Percentiles rank a stretch among this genome's conserved stretches.
Conservation (phyloP, 2,888 invertebrate genomes). For the Caenorhabditis drosophilae region DNA sequence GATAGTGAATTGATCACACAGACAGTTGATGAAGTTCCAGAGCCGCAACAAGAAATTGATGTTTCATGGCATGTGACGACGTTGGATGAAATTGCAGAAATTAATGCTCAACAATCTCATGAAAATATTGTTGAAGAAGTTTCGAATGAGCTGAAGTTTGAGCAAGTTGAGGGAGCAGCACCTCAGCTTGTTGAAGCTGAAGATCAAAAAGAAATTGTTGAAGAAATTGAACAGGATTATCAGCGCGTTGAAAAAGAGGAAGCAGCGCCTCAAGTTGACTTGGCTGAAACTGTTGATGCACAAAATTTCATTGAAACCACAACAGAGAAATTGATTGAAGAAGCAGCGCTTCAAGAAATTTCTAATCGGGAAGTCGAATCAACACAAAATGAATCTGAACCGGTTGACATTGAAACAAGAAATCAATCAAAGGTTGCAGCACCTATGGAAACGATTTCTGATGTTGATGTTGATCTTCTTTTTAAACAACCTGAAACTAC, state of each 20-base stretch:
- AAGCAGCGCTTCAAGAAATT: slow-evolving; percentile 4
- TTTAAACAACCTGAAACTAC: too few species aligned
- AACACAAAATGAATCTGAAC: too few species aligned
- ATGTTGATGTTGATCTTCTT: too few species aligned
- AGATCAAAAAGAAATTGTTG: not conserved
- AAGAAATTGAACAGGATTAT: not conserved
- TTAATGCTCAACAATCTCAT: slow-evolving; percentile 28
- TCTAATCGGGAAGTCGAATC: too few species aligned
- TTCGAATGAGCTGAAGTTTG: slow-evolving; percentile 1
- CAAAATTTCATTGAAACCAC: not conserved
- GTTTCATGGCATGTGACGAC: slow-evolving; percentile 34
- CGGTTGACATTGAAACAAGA: too few species aligned
- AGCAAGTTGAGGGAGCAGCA: slow-evolving; percentile 8
- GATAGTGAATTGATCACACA: slow-evolving; percentile 48
- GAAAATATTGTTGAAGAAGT: slow-evolving; percentile 4
- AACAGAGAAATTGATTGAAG: slow-evolving; percentile 1
- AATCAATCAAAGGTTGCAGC: too few species aligned
- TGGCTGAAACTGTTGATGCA: too few species aligned
- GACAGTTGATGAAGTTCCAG: slow-evolving; percentile 44
- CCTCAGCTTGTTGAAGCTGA: too few species aligned
- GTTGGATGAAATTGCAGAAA: slow-evolving; percentile 20
- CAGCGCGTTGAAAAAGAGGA: not conserved
- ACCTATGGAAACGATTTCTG: too few species aligned
- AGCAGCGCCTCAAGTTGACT: slow-evolving; percentile 5
- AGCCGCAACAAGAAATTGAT: slow-evolving; percentile 50